phyloP scores from a whole-genome alignment of 2,797 vertebrate genomes.

The Fundulus diaphanus region DNA sequence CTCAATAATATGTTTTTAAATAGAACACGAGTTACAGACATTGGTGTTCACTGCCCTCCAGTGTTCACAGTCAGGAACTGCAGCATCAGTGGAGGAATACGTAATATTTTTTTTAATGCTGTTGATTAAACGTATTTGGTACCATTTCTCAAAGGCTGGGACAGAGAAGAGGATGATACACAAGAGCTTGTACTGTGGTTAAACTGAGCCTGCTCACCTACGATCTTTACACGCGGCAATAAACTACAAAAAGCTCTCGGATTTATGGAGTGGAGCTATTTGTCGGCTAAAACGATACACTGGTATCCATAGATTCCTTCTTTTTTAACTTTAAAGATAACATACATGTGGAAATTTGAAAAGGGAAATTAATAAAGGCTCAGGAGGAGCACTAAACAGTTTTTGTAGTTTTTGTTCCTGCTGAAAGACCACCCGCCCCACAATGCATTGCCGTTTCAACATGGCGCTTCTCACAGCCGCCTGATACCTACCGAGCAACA shows the following conservation, averaged over 20 bases:
- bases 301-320: neutral
- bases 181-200: neutral
- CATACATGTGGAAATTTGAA: neutral
- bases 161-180: neutral
- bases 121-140: neutral
- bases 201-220: neutral
- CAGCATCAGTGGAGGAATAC: conserved; percentile 4
- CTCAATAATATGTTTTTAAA: neutral
- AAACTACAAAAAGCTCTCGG: neutral
- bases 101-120: neutral
- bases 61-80: conserved; percentile 24
- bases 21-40: neutral
- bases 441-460: conserved; percentile 56
- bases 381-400: neutral
- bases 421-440: conserved; percentile 64
- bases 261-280: neutral
- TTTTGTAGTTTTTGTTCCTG: neutral
- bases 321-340: neutral
- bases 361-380: too few relatives aligned
- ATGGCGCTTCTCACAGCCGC: conserved; percentile 60
- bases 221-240: neutral
- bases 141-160: neutral
- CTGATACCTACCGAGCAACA: conserved; percentile 7
- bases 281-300: neutral
- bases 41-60: conserved; percentile 22